These are phyloP conservation scores for Hyla sarda DNA, from an alignment of 2,113 vertebrate genomes.

Conservation along the genomic window DNA sequence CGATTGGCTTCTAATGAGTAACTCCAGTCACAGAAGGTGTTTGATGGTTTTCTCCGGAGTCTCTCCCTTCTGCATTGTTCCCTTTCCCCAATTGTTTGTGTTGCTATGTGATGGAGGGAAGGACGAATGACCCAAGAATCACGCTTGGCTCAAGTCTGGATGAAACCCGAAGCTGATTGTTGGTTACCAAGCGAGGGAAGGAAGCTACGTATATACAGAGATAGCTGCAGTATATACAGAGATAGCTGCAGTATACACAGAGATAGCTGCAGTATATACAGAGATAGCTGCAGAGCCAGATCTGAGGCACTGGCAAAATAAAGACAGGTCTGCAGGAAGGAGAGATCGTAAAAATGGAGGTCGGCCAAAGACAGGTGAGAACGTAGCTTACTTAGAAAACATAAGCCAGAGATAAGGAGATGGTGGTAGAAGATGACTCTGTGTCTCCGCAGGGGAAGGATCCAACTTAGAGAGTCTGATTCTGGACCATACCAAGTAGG, in stretches of 20 bases:
- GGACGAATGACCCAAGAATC: slow-evolving; percentile 19
- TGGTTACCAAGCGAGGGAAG: slow-evolving; percentile 41
- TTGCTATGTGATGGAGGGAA: slow-evolving; percentile 56
- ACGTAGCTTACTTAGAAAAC: not conserved
- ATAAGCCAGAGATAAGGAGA: no score
- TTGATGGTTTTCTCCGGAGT: not conserved
- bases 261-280: no score
- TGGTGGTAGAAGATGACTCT: not conserved
- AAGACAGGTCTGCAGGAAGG: not conserved
- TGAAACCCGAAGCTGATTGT: not conserved
- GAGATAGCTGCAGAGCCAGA: not conserved
- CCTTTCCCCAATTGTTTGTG: slow-evolving; percentile 34
- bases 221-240: not conserved
- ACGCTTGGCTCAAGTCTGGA: slow-evolving; percentile 16
- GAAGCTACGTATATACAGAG: slow-evolving; percentile 9
- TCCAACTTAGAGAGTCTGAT: not conserved
- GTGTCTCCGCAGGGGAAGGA: not conserved
- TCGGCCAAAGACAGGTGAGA: not conserved
- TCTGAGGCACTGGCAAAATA: not conserved
- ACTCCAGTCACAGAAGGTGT: not conserved
- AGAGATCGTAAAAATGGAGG: not conserved
- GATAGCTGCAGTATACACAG: no score
- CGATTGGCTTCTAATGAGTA: not conserved
- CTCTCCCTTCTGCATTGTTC: slow-evolving; percentile 16
- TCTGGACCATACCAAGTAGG: not conserved